Evolutionary conservation across 1,140 invertebrate genomes (phyloP).

Genomic region (Diabrotica virgifera): DNA sequence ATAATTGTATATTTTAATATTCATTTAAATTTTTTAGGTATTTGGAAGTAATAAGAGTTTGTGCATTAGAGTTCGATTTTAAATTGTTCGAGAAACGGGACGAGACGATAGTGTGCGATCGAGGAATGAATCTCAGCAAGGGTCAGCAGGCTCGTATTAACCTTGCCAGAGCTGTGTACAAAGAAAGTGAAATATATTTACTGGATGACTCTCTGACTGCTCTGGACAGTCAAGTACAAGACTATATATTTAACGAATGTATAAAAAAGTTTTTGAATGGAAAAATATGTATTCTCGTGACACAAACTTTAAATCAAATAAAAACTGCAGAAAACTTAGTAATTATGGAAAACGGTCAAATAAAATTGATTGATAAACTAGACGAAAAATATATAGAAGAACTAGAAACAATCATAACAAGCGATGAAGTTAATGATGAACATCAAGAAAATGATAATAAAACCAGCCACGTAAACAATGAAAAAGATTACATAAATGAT

Average conservation of each 20-base stretch:
- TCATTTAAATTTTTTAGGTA: slow-evolving; percentile 5
- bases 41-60: slow-evolving; percentile 56
- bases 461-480: background rate
- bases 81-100: slow-evolving; percentile 68
- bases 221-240: slow-evolving; percentile 79
- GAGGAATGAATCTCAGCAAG: slow-evolving; percentile 74
- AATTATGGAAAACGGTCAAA: slow-evolving; percentile 58
- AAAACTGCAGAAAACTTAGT: slow-evolving; percentile 70
- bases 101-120: slow-evolving; percentile 76
- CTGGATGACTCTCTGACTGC: slow-evolving; percentile 81
- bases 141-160: slow-evolving; percentile 90
- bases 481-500: background rate
- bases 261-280: slow-evolving; percentile 65
- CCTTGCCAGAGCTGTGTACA: slow-evolving; percentile 79
- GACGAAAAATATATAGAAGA: slow-evolving; percentile 20
- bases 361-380: slow-evolving; percentile 47
- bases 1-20: no score
- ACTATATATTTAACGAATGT: slow-evolving; percentile 74
- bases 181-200: slow-evolving; percentile 73
- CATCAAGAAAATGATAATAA: slow-evolving; percentile 18
- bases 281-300: slow-evolving; percentile 71
- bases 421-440: slow-evolving; percentile 1
- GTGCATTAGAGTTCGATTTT: slow-evolving; percentile 66
- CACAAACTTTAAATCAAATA: slow-evolving; percentile 81
- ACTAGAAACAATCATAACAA: slow-evolving; percentile 10